Evolutionary conservation across 1,140 invertebrate species (phyloP).

Genomic region (Euborellia annulipes): DNA sequence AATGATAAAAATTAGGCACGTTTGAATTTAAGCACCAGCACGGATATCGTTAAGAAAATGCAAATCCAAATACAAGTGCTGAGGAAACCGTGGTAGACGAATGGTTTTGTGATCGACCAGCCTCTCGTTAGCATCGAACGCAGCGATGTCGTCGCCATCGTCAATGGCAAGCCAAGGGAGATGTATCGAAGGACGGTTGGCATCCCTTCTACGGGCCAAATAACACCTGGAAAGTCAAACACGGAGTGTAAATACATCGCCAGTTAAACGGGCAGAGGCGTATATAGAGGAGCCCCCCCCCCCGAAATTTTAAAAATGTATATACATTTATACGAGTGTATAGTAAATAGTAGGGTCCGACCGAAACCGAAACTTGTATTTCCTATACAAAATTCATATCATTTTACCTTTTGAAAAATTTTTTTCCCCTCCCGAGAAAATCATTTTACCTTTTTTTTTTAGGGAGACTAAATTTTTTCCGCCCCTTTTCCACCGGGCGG

Average conservation of each 20-base stretch:
- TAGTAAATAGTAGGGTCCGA: too few species aligned
- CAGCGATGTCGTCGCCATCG: conserved; percentile 77
- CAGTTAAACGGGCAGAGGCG: too few species aligned
- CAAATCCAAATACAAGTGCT: conserved; percentile 78
- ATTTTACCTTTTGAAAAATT: too few species aligned
- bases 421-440: too few species aligned
- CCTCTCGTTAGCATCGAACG: conserved; percentile 78
- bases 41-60: conserved; percentile 66
- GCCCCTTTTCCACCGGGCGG: too few species aligned
- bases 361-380: too few species aligned
- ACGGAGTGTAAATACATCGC: too few species aligned
- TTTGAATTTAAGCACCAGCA: conserved; percentile 62
- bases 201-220: conserved; percentile 79
- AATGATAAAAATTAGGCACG: conserved; percentile 38
- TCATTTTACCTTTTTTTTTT: too few species aligned
- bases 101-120: conserved; percentile 63
- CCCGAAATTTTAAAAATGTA: too few species aligned
- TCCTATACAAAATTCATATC: too few species aligned
- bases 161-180: conserved; percentile 71
- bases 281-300: neutral
- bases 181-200: conserved; percentile 66
- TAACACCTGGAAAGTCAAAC: conserved; percentile 43
- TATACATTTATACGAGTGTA: too few species aligned
- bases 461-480: too few species aligned
- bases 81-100: conserved; percentile 78